Evolutionary conservation across 2,888 invertebrate species (phyloP).

Genomic region (Erebia aethiops): DNA sequence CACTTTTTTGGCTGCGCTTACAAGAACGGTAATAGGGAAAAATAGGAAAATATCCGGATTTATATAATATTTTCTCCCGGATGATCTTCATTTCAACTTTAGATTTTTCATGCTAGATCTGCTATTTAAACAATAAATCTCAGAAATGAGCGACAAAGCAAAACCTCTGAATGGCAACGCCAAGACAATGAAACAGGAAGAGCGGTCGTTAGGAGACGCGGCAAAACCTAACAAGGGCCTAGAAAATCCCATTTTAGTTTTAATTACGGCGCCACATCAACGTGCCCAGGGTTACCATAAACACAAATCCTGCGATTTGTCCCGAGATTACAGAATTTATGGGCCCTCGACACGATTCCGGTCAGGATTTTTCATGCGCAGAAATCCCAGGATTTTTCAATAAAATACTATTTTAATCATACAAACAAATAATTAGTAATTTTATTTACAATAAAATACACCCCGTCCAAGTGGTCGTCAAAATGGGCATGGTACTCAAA

Average conservation of each 20-base stretch:
- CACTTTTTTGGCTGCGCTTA: no score
- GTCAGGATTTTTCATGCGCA: no score
- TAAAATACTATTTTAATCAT: no score
- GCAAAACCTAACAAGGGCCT: conserved; percentile 39
- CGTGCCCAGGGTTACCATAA: conserved; percentile 46
- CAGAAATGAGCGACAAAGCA: not conserved
- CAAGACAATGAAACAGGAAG: conserved; percentile 33
- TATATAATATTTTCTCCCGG: not conserved
- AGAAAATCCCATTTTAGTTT: conserved; percentile 53
- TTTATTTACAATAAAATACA: no score
- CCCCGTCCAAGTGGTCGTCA: no score
- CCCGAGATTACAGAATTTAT: no score
- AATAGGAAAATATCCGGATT: not conserved
- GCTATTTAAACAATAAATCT: not conserved
- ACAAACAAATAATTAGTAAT: no score
- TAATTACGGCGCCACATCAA: conserved; percentile 61
- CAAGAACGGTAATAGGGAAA: no score
- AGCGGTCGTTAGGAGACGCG: conserved; percentile 28
- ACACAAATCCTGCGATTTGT: no score
- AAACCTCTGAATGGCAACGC: not conserved
- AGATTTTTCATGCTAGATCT: not conserved
- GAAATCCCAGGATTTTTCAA: no score
- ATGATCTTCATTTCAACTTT: not conserved
- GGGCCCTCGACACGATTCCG: no score
- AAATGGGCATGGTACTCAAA: no score